Evolutionary conservation across 1,140 invertebrate genomes (phyloP), one percentile per base, ranked within the genome.

Genomic region (Halyomorpha halys): DNA sequence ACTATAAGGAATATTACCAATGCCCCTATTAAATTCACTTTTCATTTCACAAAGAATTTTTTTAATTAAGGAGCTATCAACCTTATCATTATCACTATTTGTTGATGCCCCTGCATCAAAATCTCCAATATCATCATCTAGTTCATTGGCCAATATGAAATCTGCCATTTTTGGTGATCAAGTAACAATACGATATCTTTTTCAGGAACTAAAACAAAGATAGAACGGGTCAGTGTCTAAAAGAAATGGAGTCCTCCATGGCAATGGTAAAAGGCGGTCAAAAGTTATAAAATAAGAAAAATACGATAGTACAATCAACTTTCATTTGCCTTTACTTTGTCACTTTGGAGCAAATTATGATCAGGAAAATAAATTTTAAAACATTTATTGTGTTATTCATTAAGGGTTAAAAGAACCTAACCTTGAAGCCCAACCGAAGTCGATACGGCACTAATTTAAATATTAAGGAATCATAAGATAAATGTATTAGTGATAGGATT

Each of bases 41-140:
- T 72, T 72, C 71, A 72, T 72, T 67, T 71, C 71, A 59, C 64
- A 65, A n/a, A 72, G 62, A 51, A 72, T 72, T 53, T 68, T 70
- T 53, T 71, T 68, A 47, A 72, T 72, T 49, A 69, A 62, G 23
- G 49, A 44, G 44, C 68, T 69, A 25, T 69, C 68, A 19, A 69
- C 65, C 25, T 67, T 67, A 30, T 69, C 68, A 49, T 15, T 62
- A 47, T 67, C 65, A 56, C 63, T 66, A 45, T 65, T 67, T 5
- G 62, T 61, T 8, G 63, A 63, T 30, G 60, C 62, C 23, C 61
- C 64, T 13, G 66, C 56, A 63, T 67, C 68, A 61, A 66, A 67
- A 47, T 62, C 59, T 56, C 51, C 23, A 11, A 67, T 53, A 45
- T 64, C 63, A 54, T 67, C 63, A 34, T 65, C 64, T 27, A 65